A percentile compares a stretch with the other conserved stretches of the same genome.
Conservation (phyloP, 2,113 vertebrate genomes). For the Malurus melanocephalus region DNA sequence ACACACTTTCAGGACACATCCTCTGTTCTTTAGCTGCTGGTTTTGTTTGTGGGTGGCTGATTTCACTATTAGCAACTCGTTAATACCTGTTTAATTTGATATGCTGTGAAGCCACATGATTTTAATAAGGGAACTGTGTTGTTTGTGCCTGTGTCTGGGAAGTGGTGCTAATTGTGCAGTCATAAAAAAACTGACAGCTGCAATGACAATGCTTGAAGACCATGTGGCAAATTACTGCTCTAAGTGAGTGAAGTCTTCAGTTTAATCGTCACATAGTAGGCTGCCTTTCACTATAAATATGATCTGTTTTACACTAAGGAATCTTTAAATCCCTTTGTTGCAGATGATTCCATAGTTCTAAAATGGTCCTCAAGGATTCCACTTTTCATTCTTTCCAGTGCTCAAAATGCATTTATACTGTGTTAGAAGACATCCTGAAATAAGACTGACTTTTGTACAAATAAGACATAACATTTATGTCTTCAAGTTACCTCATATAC, state of each 20-base stretch:
- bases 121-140: neutral
- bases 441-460: neutral
- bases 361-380: neutral
- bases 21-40: neutral
- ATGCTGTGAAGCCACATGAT: neutral
- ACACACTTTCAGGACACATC: neutral
- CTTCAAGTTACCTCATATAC: neutral
- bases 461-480: neutral
- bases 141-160: neutral
- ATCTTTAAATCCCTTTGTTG: slow-evolving; percentile 19
- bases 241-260: neutral
- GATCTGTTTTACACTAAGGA: neutral
- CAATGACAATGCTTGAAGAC: neutral
- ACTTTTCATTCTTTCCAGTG: neutral
- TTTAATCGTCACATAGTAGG: neutral
- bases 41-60: neutral
- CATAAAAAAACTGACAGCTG: neutral
- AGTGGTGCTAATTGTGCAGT: neutral
- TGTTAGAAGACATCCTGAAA: neutral
- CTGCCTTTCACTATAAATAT: neutral
- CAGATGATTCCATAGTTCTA: neutral
- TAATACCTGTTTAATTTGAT: neutral
- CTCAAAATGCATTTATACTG: neutral
- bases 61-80: neutral
- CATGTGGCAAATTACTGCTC: neutral